These are phyloP conservation scores for Caranx melampygus DNA, from an alignment of 2,113 vertebrate genomes.

Conservation along the genomic window DNA sequence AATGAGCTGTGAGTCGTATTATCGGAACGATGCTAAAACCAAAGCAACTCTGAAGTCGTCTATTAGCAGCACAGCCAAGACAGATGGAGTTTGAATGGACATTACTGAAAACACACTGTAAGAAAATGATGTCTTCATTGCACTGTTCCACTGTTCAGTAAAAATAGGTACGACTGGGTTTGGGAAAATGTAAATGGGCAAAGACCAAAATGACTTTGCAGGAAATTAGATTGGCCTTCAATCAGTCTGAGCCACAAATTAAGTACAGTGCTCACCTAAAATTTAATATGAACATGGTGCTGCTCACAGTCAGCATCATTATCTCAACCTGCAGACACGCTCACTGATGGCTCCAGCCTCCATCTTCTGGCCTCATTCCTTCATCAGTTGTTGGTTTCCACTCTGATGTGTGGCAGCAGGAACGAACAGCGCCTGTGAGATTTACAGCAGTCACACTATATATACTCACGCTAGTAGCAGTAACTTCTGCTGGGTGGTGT, in stretches of 20 bases:
- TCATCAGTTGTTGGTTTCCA: not conserved
- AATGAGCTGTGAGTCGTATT: conserved; percentile 42
- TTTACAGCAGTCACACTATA: not conserved
- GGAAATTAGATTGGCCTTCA: conserved; percentile 9
- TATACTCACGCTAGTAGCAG: no score
- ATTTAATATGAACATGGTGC: not conserved
- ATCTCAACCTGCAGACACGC: not conserved
- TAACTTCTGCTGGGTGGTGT: not conserved
- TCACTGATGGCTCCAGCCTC: not conserved
- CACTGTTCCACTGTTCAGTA: not conserved
- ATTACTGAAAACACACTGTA: conserved; percentile 15
- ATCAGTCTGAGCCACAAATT: conserved; percentile 22
- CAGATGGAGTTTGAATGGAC: conserved; percentile 15
- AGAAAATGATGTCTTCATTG: not conserved
- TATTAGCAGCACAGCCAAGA: not conserved
- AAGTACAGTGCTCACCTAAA: conserved; percentile 1
- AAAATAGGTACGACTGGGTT: not conserved
- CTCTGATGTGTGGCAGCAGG: not conserved
- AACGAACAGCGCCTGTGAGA: not conserved
- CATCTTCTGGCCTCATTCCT: not conserved
- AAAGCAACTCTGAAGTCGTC: conserved; percentile 12
- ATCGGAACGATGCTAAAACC: conserved; percentile 4
- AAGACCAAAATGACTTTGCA: conserved; percentile 6
- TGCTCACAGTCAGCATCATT: not conserved
- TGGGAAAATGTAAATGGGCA: not conserved